Evolutionary conservation across 2,113 vertebrate genomes (phyloP).

Genomic region (Hippocampus abdominalis): DNA sequence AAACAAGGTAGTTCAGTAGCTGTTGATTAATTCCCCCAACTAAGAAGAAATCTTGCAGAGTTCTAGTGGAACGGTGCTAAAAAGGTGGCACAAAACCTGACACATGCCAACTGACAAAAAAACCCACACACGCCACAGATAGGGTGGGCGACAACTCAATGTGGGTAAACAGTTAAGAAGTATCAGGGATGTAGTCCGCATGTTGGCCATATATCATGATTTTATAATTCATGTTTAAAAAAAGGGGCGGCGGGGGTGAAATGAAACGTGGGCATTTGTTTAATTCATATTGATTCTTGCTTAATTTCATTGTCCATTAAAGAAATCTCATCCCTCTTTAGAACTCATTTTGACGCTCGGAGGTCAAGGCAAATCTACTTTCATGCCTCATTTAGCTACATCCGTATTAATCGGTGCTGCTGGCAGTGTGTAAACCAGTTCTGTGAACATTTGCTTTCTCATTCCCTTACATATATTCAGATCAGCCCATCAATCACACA

Average conservation of each 20-base stretch:
- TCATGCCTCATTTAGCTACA: constrained; percentile 56
- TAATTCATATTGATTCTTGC: neutral
- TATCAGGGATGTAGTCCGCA: neutral
- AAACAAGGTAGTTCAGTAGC: too few relatives aligned
- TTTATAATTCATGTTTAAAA: neutral
- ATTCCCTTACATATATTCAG: constrained; percentile 12
- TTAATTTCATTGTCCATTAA: constrained; percentile 7
- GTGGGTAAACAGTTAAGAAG: neutral
- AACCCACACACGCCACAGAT: neutral
- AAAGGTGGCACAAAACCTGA: neutral
- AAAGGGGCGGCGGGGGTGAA: neutral
- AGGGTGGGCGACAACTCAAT: neutral
- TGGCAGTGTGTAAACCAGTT: constrained; percentile 15
- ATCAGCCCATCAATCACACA: constrained; percentile 9
- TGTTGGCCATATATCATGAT: neutral
- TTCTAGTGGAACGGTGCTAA: neutral
- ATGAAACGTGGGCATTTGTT: neutral
- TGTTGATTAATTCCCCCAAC: too few relatives aligned
- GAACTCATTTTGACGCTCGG: constrained; percentile 20
- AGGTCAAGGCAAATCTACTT: constrained; percentile 32
- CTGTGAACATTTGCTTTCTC: constrained; percentile 16
- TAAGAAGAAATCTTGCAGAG: neutral
- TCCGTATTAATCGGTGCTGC: constrained; percentile 55
- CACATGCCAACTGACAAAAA: neutral
- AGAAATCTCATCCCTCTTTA: constrained; percentile 22